Evolutionary conservation across 2,113 vertebrate species (phyloP).

Genomic region (Myiozetetes cayanensis): DNA sequence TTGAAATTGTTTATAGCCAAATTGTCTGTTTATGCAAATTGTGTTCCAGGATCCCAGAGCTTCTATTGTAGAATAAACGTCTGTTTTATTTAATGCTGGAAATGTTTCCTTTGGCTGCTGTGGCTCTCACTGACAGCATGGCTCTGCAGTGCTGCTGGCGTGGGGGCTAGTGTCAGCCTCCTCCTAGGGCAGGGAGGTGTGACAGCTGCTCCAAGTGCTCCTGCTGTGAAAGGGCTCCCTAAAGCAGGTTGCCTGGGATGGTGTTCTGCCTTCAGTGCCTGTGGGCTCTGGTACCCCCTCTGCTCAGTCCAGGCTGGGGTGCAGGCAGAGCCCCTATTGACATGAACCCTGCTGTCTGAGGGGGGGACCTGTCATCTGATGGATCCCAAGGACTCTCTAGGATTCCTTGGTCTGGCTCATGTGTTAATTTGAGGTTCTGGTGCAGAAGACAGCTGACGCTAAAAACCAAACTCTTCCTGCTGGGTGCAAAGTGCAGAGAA

Average conservation of each 20-base stretch:
- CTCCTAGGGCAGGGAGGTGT: not conserved
- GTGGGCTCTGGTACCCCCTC: not conserved
- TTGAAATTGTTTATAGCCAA: constrained; percentile 78
- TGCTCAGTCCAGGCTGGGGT: rapidly evolving
- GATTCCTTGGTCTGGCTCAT: not conserved
- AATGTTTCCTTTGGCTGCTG: constrained; percentile 42
- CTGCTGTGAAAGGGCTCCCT: not conserved
- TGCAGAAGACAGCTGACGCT: not conserved
- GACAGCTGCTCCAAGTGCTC: not conserved
- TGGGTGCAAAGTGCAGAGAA: not conserved
- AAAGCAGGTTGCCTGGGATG: not conserved
- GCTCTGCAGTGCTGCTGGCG: not conserved
- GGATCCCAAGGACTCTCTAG: not conserved
- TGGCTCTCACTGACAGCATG: not conserved
- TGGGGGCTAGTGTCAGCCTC: not conserved
- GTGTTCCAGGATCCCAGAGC: constrained; percentile 68
- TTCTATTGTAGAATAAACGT: constrained; percentile 68
- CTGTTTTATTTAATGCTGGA: constrained; percentile 71
- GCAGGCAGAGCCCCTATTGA: not conserved
- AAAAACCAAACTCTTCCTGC: not conserved
- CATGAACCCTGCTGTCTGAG: not conserved
- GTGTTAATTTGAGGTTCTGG: not conserved
- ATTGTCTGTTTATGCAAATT: constrained; percentile 82
- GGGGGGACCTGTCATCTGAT: not conserved
- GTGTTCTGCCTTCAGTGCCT: not conserved